Percentiles rank a stretch among this genome's conserved stretches.
These are phyloP conservation scores for Pantherophis vulpinus DNA, from an alignment of 2,797 vertebrate genomes.

Conservation along the genomic window DNA sequence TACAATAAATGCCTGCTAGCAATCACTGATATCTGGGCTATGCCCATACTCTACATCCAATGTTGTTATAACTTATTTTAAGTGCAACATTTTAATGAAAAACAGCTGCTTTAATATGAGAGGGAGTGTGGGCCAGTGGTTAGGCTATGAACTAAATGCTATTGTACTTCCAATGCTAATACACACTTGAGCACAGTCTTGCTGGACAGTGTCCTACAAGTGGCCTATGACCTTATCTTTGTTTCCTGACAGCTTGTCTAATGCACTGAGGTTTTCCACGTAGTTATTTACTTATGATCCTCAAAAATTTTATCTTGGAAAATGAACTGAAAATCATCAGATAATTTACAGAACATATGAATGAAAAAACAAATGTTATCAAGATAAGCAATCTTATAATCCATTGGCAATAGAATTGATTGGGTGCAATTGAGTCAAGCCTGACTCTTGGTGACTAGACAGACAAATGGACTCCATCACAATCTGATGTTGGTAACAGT, in stretches of 20 bases:
- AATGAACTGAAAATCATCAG: background rate
- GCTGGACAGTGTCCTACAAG: background rate
- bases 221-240: background rate
- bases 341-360: background rate
- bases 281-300: background rate
- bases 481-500: background rate
- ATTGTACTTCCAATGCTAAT: slow-evolving; percentile 11
- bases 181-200: slow-evolving; percentile 23
- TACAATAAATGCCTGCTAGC: background rate
- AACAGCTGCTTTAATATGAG: slow-evolving; percentile 4
- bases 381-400: background rate
- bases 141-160: slow-evolving; percentile 36
- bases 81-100: slow-evolving; percentile 20
- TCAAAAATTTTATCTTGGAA: background rate
- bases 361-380: background rate
- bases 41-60: background rate
- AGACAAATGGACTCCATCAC: background rate
- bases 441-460: background rate
- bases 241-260: background rate
- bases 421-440: background rate
- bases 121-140: background rate
- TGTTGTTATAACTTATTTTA: slow-evolving; percentile 5
- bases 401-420: background rate
- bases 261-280: background rate
- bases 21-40: background rate